Conservation (phyloP, 2,888 invertebrate species). For the Melanchra persicariae region DNA sequence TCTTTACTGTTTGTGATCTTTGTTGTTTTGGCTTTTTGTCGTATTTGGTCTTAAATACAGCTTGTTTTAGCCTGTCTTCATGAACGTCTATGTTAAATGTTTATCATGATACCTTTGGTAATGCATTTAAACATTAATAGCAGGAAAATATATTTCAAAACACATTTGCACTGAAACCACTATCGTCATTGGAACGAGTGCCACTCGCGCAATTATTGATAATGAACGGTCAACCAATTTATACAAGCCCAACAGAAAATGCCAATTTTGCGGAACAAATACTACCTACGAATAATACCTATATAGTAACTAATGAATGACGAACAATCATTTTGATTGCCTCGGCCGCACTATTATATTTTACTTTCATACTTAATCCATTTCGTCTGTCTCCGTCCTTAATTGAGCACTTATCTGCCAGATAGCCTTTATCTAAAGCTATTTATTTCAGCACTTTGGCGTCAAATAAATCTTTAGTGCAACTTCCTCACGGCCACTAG, state of each 20-base stretch:
- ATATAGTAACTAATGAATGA: slow-evolving; percentile 27
- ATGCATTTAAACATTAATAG: not conserved
- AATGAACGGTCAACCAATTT: slow-evolving; percentile 23
- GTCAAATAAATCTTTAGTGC: slow-evolving; percentile 59
- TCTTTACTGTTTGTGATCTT: slow-evolving; percentile 16
- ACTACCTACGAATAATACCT: not conserved
- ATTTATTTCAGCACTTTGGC: slow-evolving; percentile 59
- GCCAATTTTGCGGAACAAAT: slow-evolving; percentile 13
- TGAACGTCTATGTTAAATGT: not conserved
- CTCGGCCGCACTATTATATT: slow-evolving; percentile 35
- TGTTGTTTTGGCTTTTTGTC: not conserved
- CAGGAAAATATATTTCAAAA: slow-evolving; percentile 4
- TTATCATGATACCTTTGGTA: not conserved
- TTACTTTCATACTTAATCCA: slow-evolving; percentile 51
- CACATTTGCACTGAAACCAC: not conserved
- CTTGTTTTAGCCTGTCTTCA: too few relatives aligned
- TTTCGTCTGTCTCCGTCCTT: slow-evolving; percentile 39
- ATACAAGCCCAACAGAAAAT: not conserved
- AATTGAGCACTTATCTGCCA: slow-evolving; percentile 56
- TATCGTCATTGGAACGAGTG: not conserved
- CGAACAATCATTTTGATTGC: slow-evolving; percentile 28
- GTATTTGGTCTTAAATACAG: too few relatives aligned
- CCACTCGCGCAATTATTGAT: slow-evolving; percentile 11
- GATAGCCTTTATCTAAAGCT: slow-evolving; percentile 49
- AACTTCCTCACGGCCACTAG: slow-evolving; percentile 51